Conservation (phyloP, 2,113 vertebrate genomes). For the Nansenia antarctica region DNA sequence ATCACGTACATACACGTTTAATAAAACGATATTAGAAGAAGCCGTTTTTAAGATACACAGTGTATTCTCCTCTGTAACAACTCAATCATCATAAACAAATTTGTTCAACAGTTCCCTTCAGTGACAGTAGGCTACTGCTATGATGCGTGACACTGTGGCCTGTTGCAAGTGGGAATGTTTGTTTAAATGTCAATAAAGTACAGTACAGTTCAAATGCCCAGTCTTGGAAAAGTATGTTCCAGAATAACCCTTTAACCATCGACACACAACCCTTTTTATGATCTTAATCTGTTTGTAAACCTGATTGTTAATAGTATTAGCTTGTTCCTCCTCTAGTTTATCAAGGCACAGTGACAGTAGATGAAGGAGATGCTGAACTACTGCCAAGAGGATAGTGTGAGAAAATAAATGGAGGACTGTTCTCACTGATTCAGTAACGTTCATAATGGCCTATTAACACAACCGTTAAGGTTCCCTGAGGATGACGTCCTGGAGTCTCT, state of each 20-base stretch:
- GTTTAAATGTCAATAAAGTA: neutral
- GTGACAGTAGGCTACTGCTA: neutral
- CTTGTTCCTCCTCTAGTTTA: neutral
- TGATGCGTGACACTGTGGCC: neutral
- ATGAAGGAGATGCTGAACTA: too few species aligned
- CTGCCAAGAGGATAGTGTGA: neutral
- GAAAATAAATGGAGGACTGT: neutral
- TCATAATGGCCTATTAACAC: neutral
- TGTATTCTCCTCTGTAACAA: neutral
- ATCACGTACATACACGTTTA: neutral
- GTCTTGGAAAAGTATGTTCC: neutral
- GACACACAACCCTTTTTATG: too few species aligned
- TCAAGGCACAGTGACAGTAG: neutral
- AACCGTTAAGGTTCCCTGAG: slow-evolving; percentile 36
- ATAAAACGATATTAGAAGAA: neutral
- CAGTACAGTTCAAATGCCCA: too few species aligned
- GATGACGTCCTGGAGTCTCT: slow-evolving; percentile 73
- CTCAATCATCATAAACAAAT: neutral
- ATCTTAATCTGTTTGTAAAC: too few species aligned
- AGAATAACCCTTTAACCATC: neutral
- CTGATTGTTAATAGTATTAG: neutral
- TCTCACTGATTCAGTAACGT: neutral
- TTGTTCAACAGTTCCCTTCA: neutral
- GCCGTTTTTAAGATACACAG: neutral
- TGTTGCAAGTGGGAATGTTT: neutral